Base-by-base conservation (phyloP, 2,113 vertebrate species). In the Propithecus coquereli region DNA sequence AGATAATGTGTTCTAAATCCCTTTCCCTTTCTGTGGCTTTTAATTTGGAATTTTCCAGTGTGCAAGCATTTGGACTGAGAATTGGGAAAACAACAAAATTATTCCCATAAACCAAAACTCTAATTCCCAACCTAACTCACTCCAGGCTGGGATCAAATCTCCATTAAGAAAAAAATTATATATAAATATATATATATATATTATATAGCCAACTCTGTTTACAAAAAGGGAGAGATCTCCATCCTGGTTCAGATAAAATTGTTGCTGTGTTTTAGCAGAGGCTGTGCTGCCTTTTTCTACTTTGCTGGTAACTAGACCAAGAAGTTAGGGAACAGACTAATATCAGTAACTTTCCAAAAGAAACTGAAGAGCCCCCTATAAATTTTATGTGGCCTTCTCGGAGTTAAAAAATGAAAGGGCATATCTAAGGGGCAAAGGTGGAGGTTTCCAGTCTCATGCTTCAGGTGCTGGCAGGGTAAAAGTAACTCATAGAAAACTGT, bases 1-100 rank as follows among this genome's bases (percentile, higher is more conserved):
- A 99, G 99, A 99, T 99, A 99, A 99, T 99, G 98, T 10, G 68
- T 70, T 5, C 32, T 40, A 16, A 32, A 79, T 57, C 96, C 74
- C 8, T 32, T 76, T 81, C 94, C 96, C 90, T 97, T 61, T 86
- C 96, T 95, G 84, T 86, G 94, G 96, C 97, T 97, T 94, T 85
- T 87, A 61, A 90, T 90, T 89, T 91, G 1, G 86, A 68, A 91
- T 98, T 97, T 95, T 90, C 6, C 94, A 96, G 96, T 27, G 3
- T 16, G 30, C 96, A 94, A 98, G 97, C 81, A 5, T 98, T 96
- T 97, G 94, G 97, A 98, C 98, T 98, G 97, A 97, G 98, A 98
- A 98, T 80, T 96, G 95, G 97, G 97, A 92, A 96, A 97, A 98
- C 87, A 57, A 95, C 88, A 95, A 96, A 93, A 98, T 98, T 97